Evolutionary conservation across 2,888 invertebrate genomes (phyloP).

Genomic region (Trisateles emortualis): DNA sequence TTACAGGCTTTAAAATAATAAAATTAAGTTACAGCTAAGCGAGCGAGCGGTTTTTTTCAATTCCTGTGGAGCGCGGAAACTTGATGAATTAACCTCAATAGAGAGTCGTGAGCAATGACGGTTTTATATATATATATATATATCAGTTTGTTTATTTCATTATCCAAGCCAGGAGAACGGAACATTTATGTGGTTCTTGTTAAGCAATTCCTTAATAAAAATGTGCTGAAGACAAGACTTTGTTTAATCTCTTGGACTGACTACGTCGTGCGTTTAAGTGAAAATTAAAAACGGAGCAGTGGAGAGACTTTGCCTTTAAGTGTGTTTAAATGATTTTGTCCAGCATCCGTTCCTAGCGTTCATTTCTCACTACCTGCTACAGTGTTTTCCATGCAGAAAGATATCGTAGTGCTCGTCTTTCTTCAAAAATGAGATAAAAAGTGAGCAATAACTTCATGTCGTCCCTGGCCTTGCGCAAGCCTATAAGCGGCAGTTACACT

Average conservation of each 20-base stretch:
- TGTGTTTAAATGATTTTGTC: too few species aligned
- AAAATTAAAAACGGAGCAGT: too few species aligned
- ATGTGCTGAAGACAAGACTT: slow-evolving; percentile 15
- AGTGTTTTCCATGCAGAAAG: too few species aligned
- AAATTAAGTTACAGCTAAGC: slow-evolving; percentile 68
- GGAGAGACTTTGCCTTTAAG: too few species aligned
- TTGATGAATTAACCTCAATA: slow-evolving; percentile 50
- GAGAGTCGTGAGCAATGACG: slow-evolving; percentile 27
- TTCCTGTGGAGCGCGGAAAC: slow-evolving; percentile 43
- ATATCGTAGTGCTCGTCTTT: too few species aligned
- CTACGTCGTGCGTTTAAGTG: not conserved
- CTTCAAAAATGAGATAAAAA: too few species aligned
- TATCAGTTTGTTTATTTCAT: slow-evolving; percentile 47
- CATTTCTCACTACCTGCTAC: too few species aligned
- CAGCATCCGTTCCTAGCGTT: too few species aligned
- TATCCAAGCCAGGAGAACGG: slow-evolving; percentile 42
- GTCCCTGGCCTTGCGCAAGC: too few species aligned
- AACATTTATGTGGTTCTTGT: slow-evolving; percentile 40
- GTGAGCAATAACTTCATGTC: too few species aligned
- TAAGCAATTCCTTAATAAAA: slow-evolving; percentile 27
- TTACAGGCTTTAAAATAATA: slow-evolving; percentile 73
- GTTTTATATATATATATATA: slow-evolving; percentile 37
- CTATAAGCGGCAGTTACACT: too few species aligned
- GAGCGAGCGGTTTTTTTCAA: slow-evolving; percentile 41
- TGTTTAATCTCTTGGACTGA: not conserved